These are phyloP conservation scores for Clamator glandarius DNA, from an alignment of 2,797 vertebrate species.

Conservation along the genomic window DNA sequence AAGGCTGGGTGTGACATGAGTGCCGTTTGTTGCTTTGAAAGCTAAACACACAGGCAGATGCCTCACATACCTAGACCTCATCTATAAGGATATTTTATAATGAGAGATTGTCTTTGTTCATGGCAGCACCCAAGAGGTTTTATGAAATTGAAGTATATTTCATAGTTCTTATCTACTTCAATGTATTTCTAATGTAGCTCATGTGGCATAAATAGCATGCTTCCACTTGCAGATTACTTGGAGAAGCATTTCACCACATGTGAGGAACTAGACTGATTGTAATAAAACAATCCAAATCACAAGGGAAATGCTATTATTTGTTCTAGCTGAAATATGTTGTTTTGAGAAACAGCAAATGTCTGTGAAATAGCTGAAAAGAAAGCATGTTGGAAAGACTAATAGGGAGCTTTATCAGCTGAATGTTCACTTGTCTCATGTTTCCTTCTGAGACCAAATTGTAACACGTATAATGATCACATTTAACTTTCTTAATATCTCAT, in stretches of 20 bases:
- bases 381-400: not conserved
- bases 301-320: not conserved
- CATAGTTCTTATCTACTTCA: not conserved
- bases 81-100: accelerated
- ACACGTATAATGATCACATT: not conserved
- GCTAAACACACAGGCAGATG: not conserved
- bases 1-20: not conserved
- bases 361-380: not conserved
- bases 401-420: not conserved
- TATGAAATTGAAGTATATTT: not conserved
- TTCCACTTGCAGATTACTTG: not conserved
- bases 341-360: not conserved
- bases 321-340: not conserved
- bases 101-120: not conserved
- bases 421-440: not conserved
- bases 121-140: not conserved
- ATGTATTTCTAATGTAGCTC: not conserved
- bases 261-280: not conserved
- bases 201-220: not conserved
- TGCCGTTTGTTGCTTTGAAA: not conserved
- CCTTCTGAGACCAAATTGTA: not conserved
- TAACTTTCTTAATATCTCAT: not conserved
- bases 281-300: not conserved
- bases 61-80: not conserved
- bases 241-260: not conserved